Percentiles rank a stretch among this genome's conserved stretches.
Conservation (phyloP, 92 coral and sea anemone species). For the Epizoanthus illoricatus region DNA sequence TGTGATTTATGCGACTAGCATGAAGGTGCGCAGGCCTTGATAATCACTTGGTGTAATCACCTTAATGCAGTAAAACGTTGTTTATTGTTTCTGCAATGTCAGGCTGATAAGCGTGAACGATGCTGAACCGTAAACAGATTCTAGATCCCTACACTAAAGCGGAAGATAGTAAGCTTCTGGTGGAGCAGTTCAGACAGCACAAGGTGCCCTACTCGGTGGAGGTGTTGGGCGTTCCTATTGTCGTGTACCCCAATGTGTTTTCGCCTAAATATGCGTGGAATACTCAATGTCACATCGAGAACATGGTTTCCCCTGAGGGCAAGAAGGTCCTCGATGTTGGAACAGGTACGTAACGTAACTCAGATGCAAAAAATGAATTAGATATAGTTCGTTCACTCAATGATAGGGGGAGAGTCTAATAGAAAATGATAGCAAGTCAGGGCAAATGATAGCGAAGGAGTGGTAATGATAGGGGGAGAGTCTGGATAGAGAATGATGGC, state of each 20-base stretch:
- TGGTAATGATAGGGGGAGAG: too few species aligned
- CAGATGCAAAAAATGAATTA: too few species aligned
- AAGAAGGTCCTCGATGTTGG: constrained; percentile 11
- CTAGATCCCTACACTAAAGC: background rate
- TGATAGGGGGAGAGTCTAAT: too few species aligned
- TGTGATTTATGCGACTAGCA: too few species aligned
- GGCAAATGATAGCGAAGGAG: too few species aligned
- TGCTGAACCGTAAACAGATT: constrained; percentile 8
- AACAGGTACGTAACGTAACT: constrained; percentile 4
- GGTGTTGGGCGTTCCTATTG: background rate
- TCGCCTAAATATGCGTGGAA: background rate
- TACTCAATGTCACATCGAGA: constrained; percentile 8
- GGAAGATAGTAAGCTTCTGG: background rate
- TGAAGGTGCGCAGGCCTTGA: too few species aligned
- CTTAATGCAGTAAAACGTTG: too few species aligned
- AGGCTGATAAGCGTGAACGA: background rate
- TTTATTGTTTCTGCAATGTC: too few species aligned
- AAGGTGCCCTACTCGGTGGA: background rate
- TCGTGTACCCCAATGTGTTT: background rate
- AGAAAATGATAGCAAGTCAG: too few species aligned
- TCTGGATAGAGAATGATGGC: too few species aligned
- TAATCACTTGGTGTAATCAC: too few species aligned
- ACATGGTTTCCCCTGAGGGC: background rate
- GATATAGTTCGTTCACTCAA: too few species aligned
- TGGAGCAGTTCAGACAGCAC: background rate